Evolutionary conservation across 2,113 vertebrate genomes (phyloP).

Genomic region (Cichladusa arquata): DNA sequence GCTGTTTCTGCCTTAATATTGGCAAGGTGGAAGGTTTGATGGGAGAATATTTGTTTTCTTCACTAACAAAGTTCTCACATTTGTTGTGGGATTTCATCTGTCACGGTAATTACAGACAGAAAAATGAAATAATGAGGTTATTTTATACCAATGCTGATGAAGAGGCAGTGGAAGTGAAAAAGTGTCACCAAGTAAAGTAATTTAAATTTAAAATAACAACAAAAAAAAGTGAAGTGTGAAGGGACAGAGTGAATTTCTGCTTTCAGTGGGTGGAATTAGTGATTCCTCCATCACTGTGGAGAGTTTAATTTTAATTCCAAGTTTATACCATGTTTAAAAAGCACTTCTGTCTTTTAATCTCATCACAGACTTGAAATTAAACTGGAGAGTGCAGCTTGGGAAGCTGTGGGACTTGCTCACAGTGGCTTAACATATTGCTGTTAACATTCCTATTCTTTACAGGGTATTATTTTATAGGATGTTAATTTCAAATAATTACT

Average conservation of each 20-base stretch:
- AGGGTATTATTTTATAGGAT: neutral
- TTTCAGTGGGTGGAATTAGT: neutral
- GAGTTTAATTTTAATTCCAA: neutral
- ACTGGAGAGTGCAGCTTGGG: neutral
- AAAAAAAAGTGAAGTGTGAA: neutral
- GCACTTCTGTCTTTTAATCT: neutral
- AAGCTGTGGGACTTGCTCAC: neutral
- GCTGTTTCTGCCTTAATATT: neutral
- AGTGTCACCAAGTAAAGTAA: neutral
- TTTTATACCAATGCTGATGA: neutral
- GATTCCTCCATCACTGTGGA: neutral
- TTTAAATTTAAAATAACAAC: neutral
- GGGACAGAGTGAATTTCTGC: neutral
- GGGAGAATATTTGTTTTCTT: neutral
- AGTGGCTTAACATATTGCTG: neutral
- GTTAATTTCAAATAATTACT: conserved; percentile 3
- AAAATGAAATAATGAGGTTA: neutral
- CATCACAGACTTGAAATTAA: neutral
- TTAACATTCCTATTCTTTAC: neutral
- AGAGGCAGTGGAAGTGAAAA: neutral
- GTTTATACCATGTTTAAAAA: neutral
- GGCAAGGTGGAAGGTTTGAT: neutral
- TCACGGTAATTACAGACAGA: neutral
- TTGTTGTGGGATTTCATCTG: neutral
- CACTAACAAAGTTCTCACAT: neutral